These are phyloP conservation scores for Acipenser oxyrinchus DNA, from an alignment of 2,797 vertebrate species.

Conservation along the genomic window DNA sequence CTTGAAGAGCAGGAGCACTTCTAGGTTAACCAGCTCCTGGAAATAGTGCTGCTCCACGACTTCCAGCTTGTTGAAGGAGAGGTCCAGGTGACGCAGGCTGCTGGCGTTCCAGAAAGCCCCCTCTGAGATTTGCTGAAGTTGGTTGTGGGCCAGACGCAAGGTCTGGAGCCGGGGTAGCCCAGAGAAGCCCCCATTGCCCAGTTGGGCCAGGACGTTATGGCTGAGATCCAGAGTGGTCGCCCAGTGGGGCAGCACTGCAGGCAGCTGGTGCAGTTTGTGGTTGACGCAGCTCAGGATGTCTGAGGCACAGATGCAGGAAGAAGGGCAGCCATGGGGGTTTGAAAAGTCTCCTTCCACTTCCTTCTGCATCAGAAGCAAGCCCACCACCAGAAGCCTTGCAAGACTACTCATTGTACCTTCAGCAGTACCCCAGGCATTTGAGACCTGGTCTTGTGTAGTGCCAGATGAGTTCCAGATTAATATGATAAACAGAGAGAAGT, in stretches of 20 bases:
- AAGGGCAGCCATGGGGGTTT: slow-evolving; percentile 40
- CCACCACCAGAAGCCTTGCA: slow-evolving; percentile 39
- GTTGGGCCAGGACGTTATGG: slow-evolving; percentile 64
- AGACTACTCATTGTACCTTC: slow-evolving; percentile 42
- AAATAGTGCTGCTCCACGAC: slow-evolving; percentile 67
- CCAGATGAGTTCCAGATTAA: not conserved
- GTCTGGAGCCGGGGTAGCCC: slow-evolving; percentile 60
- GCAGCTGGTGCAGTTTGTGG: slow-evolving; percentile 51
- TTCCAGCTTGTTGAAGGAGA: slow-evolving; percentile 76
- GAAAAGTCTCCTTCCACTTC: slow-evolving; percentile 17
- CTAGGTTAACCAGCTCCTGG: slow-evolving; percentile 56
- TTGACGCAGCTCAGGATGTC: slow-evolving; percentile 82
- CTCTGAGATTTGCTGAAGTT: slow-evolving; percentile 45
- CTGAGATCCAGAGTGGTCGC: slow-evolving; percentile 74
- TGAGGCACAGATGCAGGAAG: slow-evolving; percentile 67
- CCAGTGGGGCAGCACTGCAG: slow-evolving; percentile 46
- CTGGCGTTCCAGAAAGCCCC: slow-evolving; percentile 69
- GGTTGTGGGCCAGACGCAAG: slow-evolving; percentile 72
- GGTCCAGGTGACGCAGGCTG: slow-evolving; percentile 70
- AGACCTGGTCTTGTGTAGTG: not conserved
- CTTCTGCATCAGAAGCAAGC: slow-evolving; percentile 27
- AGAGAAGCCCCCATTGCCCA: slow-evolving; percentile 54
- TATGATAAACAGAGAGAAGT: too few relatives aligned
- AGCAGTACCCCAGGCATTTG: slow-evolving; percentile 23
- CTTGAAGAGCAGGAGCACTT: slow-evolving; percentile 81